Conservation (phyloP, 2,797 vertebrate genomes). For the Malacoraja senta region DNA sequence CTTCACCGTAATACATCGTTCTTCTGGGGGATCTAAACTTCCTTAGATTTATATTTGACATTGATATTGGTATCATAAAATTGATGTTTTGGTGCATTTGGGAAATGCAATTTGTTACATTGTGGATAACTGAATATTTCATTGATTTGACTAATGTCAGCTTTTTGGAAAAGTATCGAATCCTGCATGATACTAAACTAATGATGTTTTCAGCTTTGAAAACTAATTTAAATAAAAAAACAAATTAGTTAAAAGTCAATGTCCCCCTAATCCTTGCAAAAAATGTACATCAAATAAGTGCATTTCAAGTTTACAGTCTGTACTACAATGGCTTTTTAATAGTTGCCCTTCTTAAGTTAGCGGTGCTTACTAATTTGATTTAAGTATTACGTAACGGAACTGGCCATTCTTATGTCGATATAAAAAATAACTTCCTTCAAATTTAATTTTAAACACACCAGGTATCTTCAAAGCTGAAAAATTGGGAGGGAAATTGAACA, state of each 20-base stretch:
- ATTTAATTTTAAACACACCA: not conserved
- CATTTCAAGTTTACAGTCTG: not conserved
- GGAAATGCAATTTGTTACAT: not conserved
- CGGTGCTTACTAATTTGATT: not conserved
- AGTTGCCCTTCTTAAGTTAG: not conserved
- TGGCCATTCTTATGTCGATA: not conserved
- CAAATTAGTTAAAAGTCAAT: not conserved
- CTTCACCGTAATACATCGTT: not conserved
- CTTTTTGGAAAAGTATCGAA: not conserved
- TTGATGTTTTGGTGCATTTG: not conserved
- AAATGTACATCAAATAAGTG: not conserved
- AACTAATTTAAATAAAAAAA: not conserved
- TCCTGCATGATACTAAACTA: constrained; percentile 6
- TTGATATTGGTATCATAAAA: not conserved
- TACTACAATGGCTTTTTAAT: not conserved
- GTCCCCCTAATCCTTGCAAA: not conserved
- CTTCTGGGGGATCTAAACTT: not conserved
- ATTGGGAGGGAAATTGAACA: not conserved
- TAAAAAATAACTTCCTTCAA: not conserved
- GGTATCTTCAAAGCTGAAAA: not conserved
- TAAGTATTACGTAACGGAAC: not conserved
- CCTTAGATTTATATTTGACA: not conserved
- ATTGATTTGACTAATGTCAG: not conserved
- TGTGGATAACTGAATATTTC: not conserved
- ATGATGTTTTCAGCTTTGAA: not conserved